Base-by-base conservation (phyloP, 2,797 vertebrate species). In the Agapornis canus region DNA sequence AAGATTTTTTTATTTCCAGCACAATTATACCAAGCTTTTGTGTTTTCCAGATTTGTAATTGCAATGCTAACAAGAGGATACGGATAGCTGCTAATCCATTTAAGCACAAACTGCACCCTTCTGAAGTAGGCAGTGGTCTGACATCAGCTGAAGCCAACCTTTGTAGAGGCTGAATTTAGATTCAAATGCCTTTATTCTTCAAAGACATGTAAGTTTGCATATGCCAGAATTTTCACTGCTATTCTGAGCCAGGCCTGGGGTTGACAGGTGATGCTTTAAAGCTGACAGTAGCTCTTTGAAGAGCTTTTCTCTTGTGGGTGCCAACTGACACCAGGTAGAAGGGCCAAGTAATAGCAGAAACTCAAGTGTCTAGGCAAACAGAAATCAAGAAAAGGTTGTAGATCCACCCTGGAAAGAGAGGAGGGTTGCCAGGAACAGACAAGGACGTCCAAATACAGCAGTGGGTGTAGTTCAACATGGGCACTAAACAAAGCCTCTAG, bases 1-100 rank as follows among this genome's bases (percentile, higher is more conserved):
- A 89, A 77, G 79, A 49, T 86, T 82, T 94, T 97, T 92, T 95
- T 82, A 95, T 79, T 97, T 93, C 45, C 89, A 90, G 88, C 49
- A 89, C 94, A 96, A 95, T 95, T 90, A 93, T 91, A 87, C 35
- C 49, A 61, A 84, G 73, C 69, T 91, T 95, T 96, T 90, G 94
- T 90, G 90, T 52, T 72, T 72, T 40, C 86, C 64, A 94, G 90
- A 95, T 95, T 92, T 85, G 65, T 83, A 94, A 95, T 82, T 86
- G 88, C 91, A 93, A 49, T 59, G 70, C 77, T 96, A 97, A 97
- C 94, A 96, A 93, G 86, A 92, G 26, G 47, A 76, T 90, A 90
- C 26, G 66, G 92, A 82, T 92, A 89, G 86, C 56, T 82, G 87
- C 82, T 95, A 94, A 96, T 91, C 63, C 51, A 91, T 91, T 96